Base-by-base conservation (phyloP, 2,888 invertebrate genomes). In the Agapostemon virescens region DNA sequence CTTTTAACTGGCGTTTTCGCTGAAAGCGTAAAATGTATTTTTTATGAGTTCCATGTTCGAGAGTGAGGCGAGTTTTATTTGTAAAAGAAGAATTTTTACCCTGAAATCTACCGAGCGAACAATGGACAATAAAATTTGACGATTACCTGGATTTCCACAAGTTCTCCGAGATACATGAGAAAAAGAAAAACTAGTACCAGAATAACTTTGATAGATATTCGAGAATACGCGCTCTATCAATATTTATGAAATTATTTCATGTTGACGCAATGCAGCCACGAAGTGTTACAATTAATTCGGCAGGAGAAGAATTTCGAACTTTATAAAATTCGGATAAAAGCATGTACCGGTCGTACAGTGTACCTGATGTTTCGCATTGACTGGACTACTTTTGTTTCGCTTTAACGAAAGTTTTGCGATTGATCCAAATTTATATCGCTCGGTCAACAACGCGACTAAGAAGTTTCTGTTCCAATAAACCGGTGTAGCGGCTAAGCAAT, bases 341-440 rank as follows among this genome's bases (percentile, higher is more conserved):
- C 52, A 4, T 23, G 23, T 6, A 23, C 13, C 13, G 23, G 15
- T 26, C 6, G 55, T 17, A 23, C 30, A n/a, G 17, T 49, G 5
- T 3, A 9, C 15, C 20, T 30, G 5, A 45, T 15, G 36, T 49
- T 69, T 63, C 33, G 5, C n/a, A 61, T 11, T 2, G 26, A 17
- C 26, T 15, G 23, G 7, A 23, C 4, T 23, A 15, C 30, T n/a
- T n/a, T 40, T 26, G 49, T 63, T 33, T 33, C 6, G 36, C 23
- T 58, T 55, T 20, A 7, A 2, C 30, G n/a, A 33, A 74, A 67
- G 30, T 66, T 68, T 1, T 20, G 15, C 30, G 26, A 38, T 42
- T 30, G 64, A 66, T 81, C 9, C 26, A 26, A 72, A 71, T 80
- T 81, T 81, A 72, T 68, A 66, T 45, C 30, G 36, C 26, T 7